A percentile compares a stretch with the other conserved stretches of the same genome.
These are phyloP conservation scores for Todiramphus saurophagus DNA, from an alignment of 2,113 vertebrate species.

Conservation along the genomic window DNA sequence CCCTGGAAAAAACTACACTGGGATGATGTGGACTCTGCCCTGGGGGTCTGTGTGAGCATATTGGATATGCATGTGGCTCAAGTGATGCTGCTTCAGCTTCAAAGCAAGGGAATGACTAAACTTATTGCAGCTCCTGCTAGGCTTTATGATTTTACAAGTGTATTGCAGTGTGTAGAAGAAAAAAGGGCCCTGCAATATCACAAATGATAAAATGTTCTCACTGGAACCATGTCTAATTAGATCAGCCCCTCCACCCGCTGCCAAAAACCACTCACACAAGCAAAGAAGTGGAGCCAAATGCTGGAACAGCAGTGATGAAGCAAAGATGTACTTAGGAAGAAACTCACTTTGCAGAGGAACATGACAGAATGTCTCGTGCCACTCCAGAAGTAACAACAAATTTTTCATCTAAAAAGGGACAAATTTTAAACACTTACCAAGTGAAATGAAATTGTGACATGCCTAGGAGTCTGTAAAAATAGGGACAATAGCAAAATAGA, in stretches of 20 bases:
- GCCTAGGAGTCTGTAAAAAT: not conserved
- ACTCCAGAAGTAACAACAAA: not conserved
- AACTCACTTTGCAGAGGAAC: not conserved
- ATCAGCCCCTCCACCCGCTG: not conserved
- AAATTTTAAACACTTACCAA: not conserved
- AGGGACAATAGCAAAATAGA: not conserved
- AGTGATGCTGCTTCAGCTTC: not conserved
- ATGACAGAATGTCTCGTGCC: not conserved
- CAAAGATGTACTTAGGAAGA: not conserved
- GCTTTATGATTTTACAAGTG: not conserved
- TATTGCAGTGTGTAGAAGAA: not conserved
- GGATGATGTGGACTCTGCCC: not conserved
- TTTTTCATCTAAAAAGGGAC: not conserved
- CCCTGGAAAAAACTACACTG: not conserved
- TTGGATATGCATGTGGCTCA: not conserved
- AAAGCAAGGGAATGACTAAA: not conserved
- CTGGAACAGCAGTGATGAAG: not conserved
- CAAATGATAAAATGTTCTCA: not conserved
- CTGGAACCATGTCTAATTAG: not conserved
- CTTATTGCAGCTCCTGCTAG: not conserved
- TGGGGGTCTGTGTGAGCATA: fast-evolving
- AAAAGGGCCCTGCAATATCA: not conserved
- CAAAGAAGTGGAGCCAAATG: not conserved
- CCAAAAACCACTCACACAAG: not conserved
- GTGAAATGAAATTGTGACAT: not conserved